A percentile compares a stretch with the other conserved stretches of the same genome.
These are phyloP conservation scores for Oryzias melastigma DNA, from an alignment of 2,113 vertebrate genomes.

Conservation along the genomic window DNA sequence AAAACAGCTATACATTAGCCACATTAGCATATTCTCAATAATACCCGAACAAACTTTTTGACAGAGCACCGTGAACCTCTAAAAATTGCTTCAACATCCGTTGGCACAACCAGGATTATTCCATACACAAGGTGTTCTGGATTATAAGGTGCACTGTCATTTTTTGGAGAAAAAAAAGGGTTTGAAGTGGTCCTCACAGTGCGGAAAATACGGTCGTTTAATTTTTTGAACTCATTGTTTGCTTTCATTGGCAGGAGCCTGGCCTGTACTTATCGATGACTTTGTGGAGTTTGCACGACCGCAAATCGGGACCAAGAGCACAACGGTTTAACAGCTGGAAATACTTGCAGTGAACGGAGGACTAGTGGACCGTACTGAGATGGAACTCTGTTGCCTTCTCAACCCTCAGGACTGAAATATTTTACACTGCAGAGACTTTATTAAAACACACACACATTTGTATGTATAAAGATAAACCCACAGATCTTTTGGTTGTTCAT, in stretches of 20 bases:
- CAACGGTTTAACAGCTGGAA: slow-evolving; percentile 77
- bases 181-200: too few species aligned
- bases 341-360: slow-evolving; percentile 59
- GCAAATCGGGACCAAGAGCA: slow-evolving; percentile 84
- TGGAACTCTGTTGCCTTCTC: slow-evolving; percentile 75
- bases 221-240: neutral
- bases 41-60: too few species aligned
- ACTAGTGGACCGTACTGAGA: slow-evolving; percentile 59
- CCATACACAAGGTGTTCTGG: too few species aligned
- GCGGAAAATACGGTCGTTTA: too few species aligned
- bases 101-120: too few species aligned
- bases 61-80: too few species aligned
- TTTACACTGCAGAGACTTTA: slow-evolving; percentile 78
- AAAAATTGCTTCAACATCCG: too few species aligned
- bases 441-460: slow-evolving; percentile 29
- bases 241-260: slow-evolving; percentile 79
- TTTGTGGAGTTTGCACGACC: slow-evolving; percentile 92
- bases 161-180: too few species aligned
- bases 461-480: slow-evolving; percentile 44
- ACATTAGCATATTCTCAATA: too few species aligned
- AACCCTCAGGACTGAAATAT: slow-evolving; percentile 79
- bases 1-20: too few species aligned
- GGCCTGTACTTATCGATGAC: slow-evolving; percentile 94
- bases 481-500: slow-evolving; percentile 71
- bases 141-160: too few species aligned